Evolutionary conservation across 2,113 vertebrate genomes (phyloP).

Genomic region (Orycteropus afer): DNA sequence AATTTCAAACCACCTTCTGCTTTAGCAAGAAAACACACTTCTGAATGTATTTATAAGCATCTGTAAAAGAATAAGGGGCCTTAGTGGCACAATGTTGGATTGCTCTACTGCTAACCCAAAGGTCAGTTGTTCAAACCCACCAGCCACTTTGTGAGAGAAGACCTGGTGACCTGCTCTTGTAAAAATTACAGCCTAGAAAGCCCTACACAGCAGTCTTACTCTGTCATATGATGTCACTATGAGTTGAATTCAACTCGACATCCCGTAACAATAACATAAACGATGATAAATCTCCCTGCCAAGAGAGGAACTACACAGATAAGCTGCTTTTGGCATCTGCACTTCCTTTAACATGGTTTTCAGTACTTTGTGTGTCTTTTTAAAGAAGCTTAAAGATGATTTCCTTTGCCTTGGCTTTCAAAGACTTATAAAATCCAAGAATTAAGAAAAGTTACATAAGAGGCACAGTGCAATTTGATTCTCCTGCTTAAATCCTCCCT

Average conservation of each 20-base stretch:
- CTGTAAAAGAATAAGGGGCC: slow-evolving; percentile 35
- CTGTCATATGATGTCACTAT: neutral
- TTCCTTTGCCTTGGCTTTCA: slow-evolving; percentile 74
- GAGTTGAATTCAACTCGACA: too few species aligned
- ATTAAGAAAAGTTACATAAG: slow-evolving; percentile 74
- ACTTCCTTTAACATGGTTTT: slow-evolving; percentile 39
- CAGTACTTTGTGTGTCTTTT: slow-evolving; percentile 63
- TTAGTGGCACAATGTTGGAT: neutral
- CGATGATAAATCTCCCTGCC: slow-evolving; percentile 23
- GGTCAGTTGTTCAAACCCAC: neutral
- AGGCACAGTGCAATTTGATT: slow-evolving; percentile 66
- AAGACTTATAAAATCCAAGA: slow-evolving; percentile 76
- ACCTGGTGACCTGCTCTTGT: neutral
- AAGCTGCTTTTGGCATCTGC: neutral
- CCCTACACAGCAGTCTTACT: neutral
- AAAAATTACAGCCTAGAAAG: neutral
- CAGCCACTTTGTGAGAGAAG: neutral
- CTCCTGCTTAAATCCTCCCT: slow-evolving; percentile 39
- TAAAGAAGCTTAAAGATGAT: slow-evolving; percentile 67
- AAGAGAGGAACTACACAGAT: slow-evolving; percentile 46
- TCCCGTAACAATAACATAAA: neutral
- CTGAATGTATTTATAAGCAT: slow-evolving; percentile 51
- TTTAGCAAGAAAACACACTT: slow-evolving; percentile 71
- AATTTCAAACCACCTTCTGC: slow-evolving; percentile 69
- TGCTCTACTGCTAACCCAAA: neutral